Percentiles rank a stretch among this genome's conserved stretches.
phyloP scores from a whole-genome alignment of 2,113 vertebrate species.

The Arizona elegans region DNA sequence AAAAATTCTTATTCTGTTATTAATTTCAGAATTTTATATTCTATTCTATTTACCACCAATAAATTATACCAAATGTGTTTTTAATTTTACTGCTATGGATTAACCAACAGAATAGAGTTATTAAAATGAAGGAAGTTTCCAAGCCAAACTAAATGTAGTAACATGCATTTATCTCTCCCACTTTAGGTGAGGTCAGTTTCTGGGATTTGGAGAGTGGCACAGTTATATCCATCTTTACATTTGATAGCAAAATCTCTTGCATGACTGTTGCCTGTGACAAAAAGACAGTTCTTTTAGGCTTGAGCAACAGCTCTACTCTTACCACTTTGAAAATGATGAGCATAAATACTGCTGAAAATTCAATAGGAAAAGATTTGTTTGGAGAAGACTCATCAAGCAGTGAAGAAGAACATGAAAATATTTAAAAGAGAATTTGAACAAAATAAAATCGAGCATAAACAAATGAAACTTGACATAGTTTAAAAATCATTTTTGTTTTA shows the following conservation, averaged over 20 bases:
- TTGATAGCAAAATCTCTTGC: conserved; percentile 57
- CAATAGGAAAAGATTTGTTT: conserved; percentile 51
- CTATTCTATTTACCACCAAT: neutral
- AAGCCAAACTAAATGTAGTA: neutral
- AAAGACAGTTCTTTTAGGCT: conserved; percentile 49
- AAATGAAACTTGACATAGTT: neutral
- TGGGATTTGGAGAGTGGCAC: conserved; percentile 60
- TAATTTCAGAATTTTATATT: neutral
- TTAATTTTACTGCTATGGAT: neutral
- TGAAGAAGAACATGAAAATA: conserved; percentile 58
- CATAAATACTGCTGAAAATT: conserved; percentile 3
- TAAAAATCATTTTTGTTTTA: neutral
- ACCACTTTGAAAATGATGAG: conserved; percentile 46
- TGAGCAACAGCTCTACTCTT: conserved; percentile 63
- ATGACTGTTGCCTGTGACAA: conserved; percentile 39
- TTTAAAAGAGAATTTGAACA: neutral
- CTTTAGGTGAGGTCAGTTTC: conserved; percentile 55
- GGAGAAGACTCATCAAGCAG: conserved; percentile 64
- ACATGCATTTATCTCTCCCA: neutral
- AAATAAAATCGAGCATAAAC: neutral
- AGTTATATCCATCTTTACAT: conserved; percentile 58
- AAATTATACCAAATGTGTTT: neutral
- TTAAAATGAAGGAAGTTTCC: neutral
- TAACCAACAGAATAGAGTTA: neutral
- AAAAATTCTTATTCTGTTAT: neutral